These are phyloP conservation scores for Apogon talboti DNA, from an alignment of 2,797 vertebrate species.

Conservation along the genomic window DNA sequence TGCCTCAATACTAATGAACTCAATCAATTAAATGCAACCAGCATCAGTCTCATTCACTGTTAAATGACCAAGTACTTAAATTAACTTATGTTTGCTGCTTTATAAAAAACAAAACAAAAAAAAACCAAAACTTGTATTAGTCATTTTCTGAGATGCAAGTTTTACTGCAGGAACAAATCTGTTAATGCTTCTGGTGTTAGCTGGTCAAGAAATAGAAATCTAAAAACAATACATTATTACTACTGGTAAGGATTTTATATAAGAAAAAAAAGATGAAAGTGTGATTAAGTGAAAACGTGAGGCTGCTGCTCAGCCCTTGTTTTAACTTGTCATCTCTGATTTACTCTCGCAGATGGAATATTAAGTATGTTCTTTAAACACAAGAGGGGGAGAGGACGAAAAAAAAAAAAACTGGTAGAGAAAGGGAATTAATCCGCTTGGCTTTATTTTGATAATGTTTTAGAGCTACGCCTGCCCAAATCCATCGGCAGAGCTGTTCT, in stretches of 20 bases:
- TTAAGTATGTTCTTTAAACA: constrained; percentile 74
- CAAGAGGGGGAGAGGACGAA: constrained; percentile 23
- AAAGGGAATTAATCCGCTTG: constrained; percentile 72
- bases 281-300: constrained; percentile 37
- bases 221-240: constrained; percentile 23
- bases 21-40: too few species aligned
- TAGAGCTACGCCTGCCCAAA: constrained; percentile 71
- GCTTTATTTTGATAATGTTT: constrained; percentile 81
- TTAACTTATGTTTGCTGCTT: too few species aligned
- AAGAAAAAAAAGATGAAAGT: neutral
- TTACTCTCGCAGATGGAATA: constrained; percentile 73
- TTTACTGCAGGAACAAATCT: neutral
- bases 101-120: too few species aligned
- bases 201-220: constrained; percentile 17
- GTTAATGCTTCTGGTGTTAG: constrained; percentile 9
- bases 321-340: constrained; percentile 76
- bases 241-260: constrained; percentile 6
- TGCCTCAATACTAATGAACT: too few species aligned
- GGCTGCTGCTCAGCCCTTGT: constrained; percentile 33
- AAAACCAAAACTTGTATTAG: too few species aligned
- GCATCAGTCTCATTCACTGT: too few species aligned
- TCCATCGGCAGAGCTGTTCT: constrained; percentile 72
- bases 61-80: too few species aligned
- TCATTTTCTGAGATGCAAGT: neutral
- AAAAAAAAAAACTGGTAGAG: constrained; percentile 33